Percentiles rank a stretch among this genome's conserved stretches.
phyloP scores from a whole-genome alignment of 2,797 vertebrate species.

The Echiichthys vipera region DNA sequence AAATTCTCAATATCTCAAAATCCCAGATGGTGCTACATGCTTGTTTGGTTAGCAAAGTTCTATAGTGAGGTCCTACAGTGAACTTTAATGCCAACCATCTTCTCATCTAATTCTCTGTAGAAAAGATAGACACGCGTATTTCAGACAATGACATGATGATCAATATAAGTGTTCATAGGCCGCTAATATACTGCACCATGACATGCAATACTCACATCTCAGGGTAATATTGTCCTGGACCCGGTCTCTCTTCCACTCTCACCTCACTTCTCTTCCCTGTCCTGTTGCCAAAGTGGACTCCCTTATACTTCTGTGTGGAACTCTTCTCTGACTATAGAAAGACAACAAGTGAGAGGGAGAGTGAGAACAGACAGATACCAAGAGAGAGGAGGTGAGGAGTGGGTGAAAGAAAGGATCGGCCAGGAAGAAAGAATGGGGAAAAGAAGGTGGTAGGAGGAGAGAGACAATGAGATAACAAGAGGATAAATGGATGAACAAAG shows the following conservation, averaged over 20 bases:
- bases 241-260: slow-evolving; percentile 66
- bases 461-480: not conserved
- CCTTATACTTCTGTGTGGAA: slow-evolving; percentile 77
- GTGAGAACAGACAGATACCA: slow-evolving; percentile 16
- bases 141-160: not conserved
- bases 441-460: not conserved
- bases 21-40: not conserved
- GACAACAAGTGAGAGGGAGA: not conserved
- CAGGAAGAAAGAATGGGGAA: slow-evolving; percentile 6
- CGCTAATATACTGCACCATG: not conserved
- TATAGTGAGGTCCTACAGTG: not conserved
- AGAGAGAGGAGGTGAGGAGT: not conserved
- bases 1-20: not conserved
- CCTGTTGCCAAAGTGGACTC: slow-evolving; percentile 81
- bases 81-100: not conserved
- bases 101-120: not conserved
- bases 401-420: slow-evolving; percentile 7
- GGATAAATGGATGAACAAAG: slow-evolving; percentile 19
- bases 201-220: slow-evolving; percentile 71
- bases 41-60: not conserved
- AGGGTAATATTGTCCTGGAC: slow-evolving; percentile 78
- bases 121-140: not conserved
- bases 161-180: not conserved
- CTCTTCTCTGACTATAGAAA: slow-evolving; percentile 60
- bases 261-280: slow-evolving; percentile 64